Percentiles rank a stretch among this genome's conserved stretches.
These are phyloP conservation scores for Psettodes erumei DNA, from an alignment of 2,113 vertebrate genomes.

Conservation along the genomic window DNA sequence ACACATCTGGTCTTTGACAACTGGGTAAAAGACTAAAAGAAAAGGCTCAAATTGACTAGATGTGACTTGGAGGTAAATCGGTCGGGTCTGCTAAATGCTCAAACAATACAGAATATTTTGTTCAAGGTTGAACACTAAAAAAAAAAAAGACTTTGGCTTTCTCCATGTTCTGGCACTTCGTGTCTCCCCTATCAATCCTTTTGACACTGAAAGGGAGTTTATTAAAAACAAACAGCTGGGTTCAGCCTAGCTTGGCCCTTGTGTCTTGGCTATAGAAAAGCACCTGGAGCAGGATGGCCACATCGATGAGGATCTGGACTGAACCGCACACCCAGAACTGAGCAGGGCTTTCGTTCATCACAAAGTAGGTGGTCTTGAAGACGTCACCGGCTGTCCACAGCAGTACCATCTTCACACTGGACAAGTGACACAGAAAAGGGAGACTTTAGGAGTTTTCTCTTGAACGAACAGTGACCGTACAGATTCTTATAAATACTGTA, in stretches of 20 bases:
- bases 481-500: not conserved
- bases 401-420: slow-evolving; percentile 88
- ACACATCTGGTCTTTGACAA: slow-evolving; percentile 18
- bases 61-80: not conserved
- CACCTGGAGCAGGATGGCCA: slow-evolving; percentile 85
- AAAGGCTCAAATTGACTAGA: not conserved
- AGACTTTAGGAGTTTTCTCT: not conserved
- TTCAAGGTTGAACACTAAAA: not conserved
- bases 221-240: not conserved
- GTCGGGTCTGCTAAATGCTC: not conserved
- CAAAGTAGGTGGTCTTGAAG: slow-evolving; percentile 87
- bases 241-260: slow-evolving; percentile 79
- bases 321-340: slow-evolving; percentile 86
- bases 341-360: slow-evolving; percentile 81
- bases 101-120: not conserved
- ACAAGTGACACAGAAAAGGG: not conserved
- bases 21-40: not conserved
- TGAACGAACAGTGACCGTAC: not conserved
- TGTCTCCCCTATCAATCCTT: not conserved
- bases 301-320: slow-evolving; percentile 83
- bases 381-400: slow-evolving; percentile 85
- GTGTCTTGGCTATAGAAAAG: slow-evolving; percentile 75
- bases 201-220: not conserved
- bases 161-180: not conserved
- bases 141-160: slow-evolving; percentile 32